Evolutionary conservation across 2,888 invertebrate species (phyloP).

Genomic region (Epirrita christyi): DNA sequence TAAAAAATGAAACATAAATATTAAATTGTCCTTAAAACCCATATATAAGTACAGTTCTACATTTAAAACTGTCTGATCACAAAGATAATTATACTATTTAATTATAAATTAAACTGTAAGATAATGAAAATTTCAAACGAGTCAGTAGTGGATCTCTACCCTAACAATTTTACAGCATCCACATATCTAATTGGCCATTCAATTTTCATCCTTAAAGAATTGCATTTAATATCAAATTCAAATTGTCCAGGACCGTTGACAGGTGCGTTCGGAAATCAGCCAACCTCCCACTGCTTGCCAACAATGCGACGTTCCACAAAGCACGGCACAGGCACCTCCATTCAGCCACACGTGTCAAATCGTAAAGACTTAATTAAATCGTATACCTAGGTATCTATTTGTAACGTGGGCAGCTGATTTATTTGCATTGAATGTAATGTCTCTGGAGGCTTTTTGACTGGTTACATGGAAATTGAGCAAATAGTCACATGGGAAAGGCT

Average conservation of each 20-base stretch:
- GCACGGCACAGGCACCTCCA: constrained; percentile 68
- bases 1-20: too few relatives aligned
- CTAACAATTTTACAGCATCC: constrained; percentile 14
- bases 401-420: constrained; percentile 73
- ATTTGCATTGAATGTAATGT: constrained; percentile 51
- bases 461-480: constrained; percentile 22
- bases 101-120: too few relatives aligned
- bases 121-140: too few relatives aligned
- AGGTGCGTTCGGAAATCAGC: constrained; percentile 75
- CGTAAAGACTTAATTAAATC: constrained; percentile 80
- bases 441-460: constrained; percentile 46
- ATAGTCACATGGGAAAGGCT: constrained; percentile 37
- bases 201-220: constrained; percentile 34
- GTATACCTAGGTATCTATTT: constrained; percentile 50
- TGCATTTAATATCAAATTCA: constrained; percentile 41
- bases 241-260: constrained; percentile 54
- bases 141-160: constrained; percentile 17
- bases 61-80: too few relatives aligned
- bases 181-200: constrained; percentile 28
- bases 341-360: constrained; percentile 73
- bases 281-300: constrained; percentile 75
- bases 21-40: too few relatives aligned
- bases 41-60: too few relatives aligned
- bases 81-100: too few relatives aligned
- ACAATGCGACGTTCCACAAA: constrained; percentile 42